Conservation (phyloP, 2,888 invertebrate genomes). For the Drosophila bunnanda region DNA sequence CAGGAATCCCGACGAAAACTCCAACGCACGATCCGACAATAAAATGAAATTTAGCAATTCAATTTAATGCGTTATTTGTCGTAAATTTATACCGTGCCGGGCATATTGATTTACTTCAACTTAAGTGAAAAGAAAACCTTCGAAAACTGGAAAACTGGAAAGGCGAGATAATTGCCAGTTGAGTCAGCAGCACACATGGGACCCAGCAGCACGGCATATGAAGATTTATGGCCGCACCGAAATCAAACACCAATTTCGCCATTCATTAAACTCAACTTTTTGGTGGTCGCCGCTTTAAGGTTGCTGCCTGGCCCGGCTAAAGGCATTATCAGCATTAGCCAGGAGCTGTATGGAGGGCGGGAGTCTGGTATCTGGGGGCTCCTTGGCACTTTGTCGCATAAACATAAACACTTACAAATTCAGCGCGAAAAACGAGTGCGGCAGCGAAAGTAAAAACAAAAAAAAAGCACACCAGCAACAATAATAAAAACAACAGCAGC, state of each 20-base stretch:
- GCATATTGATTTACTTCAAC: slow-evolving; percentile 70
- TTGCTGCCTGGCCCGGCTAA: slow-evolving; percentile 5
- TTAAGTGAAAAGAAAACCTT: slow-evolving; percentile 19
- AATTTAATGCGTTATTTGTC: slow-evolving; percentile 77
- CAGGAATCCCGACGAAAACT: slow-evolving; percentile 31
- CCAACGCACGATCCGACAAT: slow-evolving; percentile 62
- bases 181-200: slow-evolving; percentile 51
- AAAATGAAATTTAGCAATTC: slow-evolving; percentile 78
- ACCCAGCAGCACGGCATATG: slow-evolving; percentile 60
- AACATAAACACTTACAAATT: slow-evolving; percentile 70
- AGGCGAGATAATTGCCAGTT: slow-evolving; percentile 68
- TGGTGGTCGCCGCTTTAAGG: slow-evolving; percentile 58
- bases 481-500: not conserved
- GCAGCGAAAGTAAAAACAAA: slow-evolving; percentile 14
- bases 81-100: slow-evolving; percentile 61
- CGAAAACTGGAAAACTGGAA: slow-evolving; percentile 19
- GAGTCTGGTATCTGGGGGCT: slow-evolving; percentile 20
- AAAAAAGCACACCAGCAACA: slow-evolving; percentile 8
- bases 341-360: slow-evolving; percentile 9
- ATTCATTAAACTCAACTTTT: slow-evolving; percentile 70
- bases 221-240: slow-evolving; percentile 68
- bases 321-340: slow-evolving; percentile 30
- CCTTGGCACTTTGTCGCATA: slow-evolving; percentile 58
- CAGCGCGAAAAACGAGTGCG: slow-evolving; percentile 44
- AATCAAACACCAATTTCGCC: slow-evolving; percentile 74